phyloP scores from a whole-genome alignment of 2,797 vertebrate genomes.

The Etheostoma perlongum region DNA sequence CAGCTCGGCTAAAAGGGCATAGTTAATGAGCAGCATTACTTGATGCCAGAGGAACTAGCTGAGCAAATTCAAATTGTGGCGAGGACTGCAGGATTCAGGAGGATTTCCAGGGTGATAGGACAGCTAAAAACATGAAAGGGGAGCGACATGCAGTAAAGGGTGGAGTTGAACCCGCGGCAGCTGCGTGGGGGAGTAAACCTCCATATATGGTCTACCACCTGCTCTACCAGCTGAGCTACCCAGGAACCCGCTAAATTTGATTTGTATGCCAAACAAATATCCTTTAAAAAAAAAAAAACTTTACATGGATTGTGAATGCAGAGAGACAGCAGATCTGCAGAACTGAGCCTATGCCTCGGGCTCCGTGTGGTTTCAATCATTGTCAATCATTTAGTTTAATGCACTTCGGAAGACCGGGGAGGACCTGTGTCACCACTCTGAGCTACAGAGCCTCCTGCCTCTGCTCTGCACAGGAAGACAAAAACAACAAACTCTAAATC shows the following conservation, averaged over 20 bases:
- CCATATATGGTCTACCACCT: too few species aligned
- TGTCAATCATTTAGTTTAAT: constrained; percentile 79
- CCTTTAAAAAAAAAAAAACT: constrained; percentile 19
- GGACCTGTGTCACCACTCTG: constrained; percentile 50
- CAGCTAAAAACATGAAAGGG: too few species aligned
- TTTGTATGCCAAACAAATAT: constrained; percentile 51
- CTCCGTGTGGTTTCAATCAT: constrained; percentile 71
- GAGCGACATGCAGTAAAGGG: too few species aligned
- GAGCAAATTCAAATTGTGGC: too few species aligned
- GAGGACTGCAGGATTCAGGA: too few species aligned
- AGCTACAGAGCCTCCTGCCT: constrained; percentile 54
- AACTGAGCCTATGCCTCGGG: constrained; percentile 59
- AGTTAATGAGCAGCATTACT: too few species aligned
- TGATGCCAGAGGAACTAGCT: too few species aligned
- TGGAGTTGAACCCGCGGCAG: too few species aligned
- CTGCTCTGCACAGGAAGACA: constrained; percentile 57
- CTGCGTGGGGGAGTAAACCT: too few species aligned
- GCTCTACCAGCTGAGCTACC: too few species aligned
- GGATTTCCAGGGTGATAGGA: too few species aligned
- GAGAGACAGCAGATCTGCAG: constrained; percentile 43
- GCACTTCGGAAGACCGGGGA: constrained; percentile 61
- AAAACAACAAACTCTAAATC: constrained; percentile 76
- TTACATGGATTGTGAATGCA: constrained; percentile 34
- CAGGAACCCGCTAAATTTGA: constrained; percentile 5
- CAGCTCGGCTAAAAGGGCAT: too few species aligned